A percentile compares a stretch with the other conserved stretches of the same genome.
phyloP scores from a whole-genome alignment of 2,113 vertebrate genomes.

The Abramis brama region DNA sequence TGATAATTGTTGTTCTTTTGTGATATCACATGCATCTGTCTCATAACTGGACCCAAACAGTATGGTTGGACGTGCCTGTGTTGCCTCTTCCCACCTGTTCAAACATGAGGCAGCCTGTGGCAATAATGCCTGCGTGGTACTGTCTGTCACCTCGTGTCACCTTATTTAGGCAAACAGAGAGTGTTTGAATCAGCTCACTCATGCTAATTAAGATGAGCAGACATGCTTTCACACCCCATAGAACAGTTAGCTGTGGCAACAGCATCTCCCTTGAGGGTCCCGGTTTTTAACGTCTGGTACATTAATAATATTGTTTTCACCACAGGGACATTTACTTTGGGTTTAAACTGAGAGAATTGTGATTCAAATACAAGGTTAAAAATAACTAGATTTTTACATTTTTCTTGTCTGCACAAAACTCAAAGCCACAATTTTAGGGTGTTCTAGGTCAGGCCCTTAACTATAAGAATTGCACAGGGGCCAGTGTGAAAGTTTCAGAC shows the following conservation, averaged over 20 bases:
- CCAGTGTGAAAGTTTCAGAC: background rate
- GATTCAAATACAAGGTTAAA: background rate
- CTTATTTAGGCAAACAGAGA: background rate
- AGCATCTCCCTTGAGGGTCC: conserved; percentile 13
- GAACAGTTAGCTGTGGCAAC: conserved; percentile 31
- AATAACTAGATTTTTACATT: background rate
- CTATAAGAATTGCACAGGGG: background rate
- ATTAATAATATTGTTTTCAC: conserved; percentile 11
- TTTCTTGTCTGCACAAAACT: background rate
- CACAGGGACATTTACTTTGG: background rate
- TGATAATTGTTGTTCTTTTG: background rate
- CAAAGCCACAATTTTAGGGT: background rate
- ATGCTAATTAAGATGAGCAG: conserved; percentile 31
- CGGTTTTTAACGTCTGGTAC: conserved; percentile 21
- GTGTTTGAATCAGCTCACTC: background rate
- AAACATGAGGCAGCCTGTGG: background rate
- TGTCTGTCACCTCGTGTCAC: conserved; percentile 1
- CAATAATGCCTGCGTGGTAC: background rate
- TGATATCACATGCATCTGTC: background rate
- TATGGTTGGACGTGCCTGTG: background rate
- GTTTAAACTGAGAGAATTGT: conserved; percentile 20
- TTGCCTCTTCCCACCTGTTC: background rate
- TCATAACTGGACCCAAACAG: background rate
- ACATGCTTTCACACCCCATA: background rate
- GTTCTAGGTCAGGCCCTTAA: background rate